phyloP scores from a whole-genome alignment of 2,797 vertebrate genomes.

The Muscicapa comitata region DNA sequence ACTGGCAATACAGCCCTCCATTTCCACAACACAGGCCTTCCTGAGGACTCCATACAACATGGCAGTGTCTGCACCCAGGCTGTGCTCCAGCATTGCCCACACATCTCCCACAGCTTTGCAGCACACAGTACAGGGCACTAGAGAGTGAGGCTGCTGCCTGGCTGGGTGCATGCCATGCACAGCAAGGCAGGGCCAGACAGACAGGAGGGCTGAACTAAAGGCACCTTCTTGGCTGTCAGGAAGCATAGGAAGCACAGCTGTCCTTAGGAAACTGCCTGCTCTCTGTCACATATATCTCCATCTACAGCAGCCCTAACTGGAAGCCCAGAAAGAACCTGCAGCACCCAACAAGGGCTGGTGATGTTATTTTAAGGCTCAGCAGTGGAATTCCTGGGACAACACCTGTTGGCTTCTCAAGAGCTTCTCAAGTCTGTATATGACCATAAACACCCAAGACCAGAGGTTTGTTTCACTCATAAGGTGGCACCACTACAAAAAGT shows the following conservation, averaged over 20 bases:
- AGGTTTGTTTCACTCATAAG: not conserved
- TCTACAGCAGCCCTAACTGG: not conserved
- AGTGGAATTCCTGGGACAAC: not conserved
- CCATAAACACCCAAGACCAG: not conserved
- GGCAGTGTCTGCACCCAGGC: not conserved
- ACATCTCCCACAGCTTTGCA: not conserved
- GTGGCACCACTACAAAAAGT: not conserved
- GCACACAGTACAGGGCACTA: not conserved
- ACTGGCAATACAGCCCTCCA: not conserved
- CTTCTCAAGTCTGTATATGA: not conserved
- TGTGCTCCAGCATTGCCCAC: not conserved
- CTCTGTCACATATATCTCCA: not conserved
- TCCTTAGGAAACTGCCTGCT: not conserved
- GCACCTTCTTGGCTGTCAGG: not conserved
- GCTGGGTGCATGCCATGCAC: fast-evolving
- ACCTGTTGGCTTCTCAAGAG: not conserved
- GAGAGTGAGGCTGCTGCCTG: not conserved
- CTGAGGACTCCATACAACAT: not conserved
- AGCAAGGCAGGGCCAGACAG: not conserved
- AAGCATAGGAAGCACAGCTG: not conserved
- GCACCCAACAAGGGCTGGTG: not conserved
- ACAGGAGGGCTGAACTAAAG: not conserved
- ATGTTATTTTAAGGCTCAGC: not conserved
- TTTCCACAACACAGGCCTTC: not conserved
- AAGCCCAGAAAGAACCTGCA: not conserved